These are phyloP conservation scores for Liparis tanakae DNA, from an alignment of 2,797 vertebrate species.

Conservation along the genomic window DNA sequence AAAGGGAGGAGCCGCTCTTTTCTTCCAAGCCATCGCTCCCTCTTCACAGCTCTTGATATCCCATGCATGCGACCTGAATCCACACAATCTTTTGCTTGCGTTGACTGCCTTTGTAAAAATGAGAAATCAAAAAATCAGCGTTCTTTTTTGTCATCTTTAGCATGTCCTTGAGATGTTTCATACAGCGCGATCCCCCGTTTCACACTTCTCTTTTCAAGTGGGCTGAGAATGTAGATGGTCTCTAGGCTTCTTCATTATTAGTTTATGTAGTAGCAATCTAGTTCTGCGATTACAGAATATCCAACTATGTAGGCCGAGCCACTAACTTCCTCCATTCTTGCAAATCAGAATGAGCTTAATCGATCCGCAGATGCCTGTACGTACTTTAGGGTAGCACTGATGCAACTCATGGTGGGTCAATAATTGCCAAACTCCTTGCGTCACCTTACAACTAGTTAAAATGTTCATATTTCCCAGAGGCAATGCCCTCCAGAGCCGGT, in stretches of 20 bases:
- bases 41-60: slow-evolving; percentile 35
- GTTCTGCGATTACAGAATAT: neutral
- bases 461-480: neutral
- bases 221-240: neutral
- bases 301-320: neutral
- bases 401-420: neutral
- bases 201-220: slow-evolving; percentile 18
- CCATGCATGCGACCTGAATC: slow-evolving; percentile 29
- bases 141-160: slow-evolving; percentile 25
- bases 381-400: neutral
- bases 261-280: neutral
- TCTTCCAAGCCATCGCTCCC: slow-evolving; percentile 33
- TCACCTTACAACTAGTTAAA: neutral
- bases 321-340: neutral
- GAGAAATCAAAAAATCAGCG: slow-evolving; percentile 7
- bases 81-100: slow-evolving; percentile 7
- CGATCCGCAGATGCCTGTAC: neutral
- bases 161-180: slow-evolving; percentile 30
- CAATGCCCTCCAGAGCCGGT: neutral
- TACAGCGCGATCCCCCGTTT: slow-evolving; percentile 7
- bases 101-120: slow-evolving; percentile 25
- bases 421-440: slow-evolving; percentile 9
- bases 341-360: neutral
- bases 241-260: slow-evolving; percentile 12
- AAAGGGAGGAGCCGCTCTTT: slow-evolving; percentile 34